These are phyloP conservation scores for Cydia strobilella DNA, from an alignment of 1,140 invertebrate genomes.

Conservation along the genomic window DNA sequence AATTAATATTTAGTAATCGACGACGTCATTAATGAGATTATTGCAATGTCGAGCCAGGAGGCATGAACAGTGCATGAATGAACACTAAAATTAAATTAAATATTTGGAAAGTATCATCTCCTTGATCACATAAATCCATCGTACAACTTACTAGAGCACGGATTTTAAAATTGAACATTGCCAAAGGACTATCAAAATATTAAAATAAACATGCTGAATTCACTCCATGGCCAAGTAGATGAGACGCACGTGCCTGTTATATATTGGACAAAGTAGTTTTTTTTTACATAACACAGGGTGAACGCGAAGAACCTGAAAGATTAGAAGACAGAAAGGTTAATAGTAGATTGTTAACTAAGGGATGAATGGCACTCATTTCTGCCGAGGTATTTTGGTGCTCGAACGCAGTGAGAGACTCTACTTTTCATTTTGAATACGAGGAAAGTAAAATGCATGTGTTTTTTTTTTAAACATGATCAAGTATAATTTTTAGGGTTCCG, in stretches of 20 bases:
- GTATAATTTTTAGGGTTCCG: too few relatives aligned
- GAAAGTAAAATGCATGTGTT: too few relatives aligned
- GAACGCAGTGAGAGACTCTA: too few relatives aligned
- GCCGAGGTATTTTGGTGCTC: too few relatives aligned
- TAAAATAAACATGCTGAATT: conserved; percentile 28
- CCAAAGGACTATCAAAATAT: conserved; percentile 32
- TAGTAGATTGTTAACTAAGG: too few relatives aligned
- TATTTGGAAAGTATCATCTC: background rate
- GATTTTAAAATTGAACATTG: conserved; percentile 47
- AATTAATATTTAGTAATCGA: background rate
- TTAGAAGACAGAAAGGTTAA: too few relatives aligned
- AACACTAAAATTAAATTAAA: background rate
- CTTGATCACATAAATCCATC: background rate
- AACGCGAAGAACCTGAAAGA: background rate
- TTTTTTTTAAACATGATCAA: too few relatives aligned
- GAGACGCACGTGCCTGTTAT: background rate
- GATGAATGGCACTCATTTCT: too few relatives aligned
- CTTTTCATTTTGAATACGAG: too few relatives aligned
- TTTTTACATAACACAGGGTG: too few relatives aligned
- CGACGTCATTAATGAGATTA: background rate
- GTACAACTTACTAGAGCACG: conserved; percentile 47
- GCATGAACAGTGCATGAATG: too few relatives aligned
- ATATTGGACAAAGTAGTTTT: background rate
- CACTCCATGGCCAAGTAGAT: conserved; percentile 9
- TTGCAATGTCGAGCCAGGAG: background rate